A percentile compares a stretch with the other conserved stretches of the same genome.
Evolutionary conservation across 1,140 invertebrate species (phyloP).

Genomic region (Zaprionus inermis): DNA sequence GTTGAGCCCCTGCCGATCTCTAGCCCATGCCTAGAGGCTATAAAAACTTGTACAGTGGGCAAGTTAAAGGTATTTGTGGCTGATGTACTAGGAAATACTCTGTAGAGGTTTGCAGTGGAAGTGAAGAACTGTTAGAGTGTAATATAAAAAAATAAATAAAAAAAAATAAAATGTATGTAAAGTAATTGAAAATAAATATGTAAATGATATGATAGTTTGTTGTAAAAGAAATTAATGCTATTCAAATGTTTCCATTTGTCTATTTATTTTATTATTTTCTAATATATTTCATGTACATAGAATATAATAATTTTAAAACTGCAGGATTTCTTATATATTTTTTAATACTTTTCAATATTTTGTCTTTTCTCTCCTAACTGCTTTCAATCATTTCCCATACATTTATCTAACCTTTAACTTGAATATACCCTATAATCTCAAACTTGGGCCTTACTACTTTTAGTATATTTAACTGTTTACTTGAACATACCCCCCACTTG

Average conservation of each 20-base stretch:
- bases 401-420: no score
- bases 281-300: no score
- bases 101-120: neutral
- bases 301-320: no score
- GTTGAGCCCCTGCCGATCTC: conserved; percentile 19
- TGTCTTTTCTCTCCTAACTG: neutral
- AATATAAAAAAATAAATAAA: no score
- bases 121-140: no score
- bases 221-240: neutral
- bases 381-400: no score
- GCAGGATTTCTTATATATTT: no score
- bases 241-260: neutral
- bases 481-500: neutral
- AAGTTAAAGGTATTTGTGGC: neutral
- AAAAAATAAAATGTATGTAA: no score
- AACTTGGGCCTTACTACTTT: no score
- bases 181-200: no score
- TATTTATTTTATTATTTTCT: neutral
- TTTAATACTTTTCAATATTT: neutral
- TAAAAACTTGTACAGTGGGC: neutral
- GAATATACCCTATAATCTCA: no score
- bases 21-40: conserved; percentile 13
- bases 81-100: conserved; percentile 10
- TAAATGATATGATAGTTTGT: neutral
- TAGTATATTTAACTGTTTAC: neutral